Evolutionary conservation across 1,140 invertebrate genomes (phyloP), one percentile per base, ranked within the genome.

Genomic region (Belonocnema kinseyi): DNA sequence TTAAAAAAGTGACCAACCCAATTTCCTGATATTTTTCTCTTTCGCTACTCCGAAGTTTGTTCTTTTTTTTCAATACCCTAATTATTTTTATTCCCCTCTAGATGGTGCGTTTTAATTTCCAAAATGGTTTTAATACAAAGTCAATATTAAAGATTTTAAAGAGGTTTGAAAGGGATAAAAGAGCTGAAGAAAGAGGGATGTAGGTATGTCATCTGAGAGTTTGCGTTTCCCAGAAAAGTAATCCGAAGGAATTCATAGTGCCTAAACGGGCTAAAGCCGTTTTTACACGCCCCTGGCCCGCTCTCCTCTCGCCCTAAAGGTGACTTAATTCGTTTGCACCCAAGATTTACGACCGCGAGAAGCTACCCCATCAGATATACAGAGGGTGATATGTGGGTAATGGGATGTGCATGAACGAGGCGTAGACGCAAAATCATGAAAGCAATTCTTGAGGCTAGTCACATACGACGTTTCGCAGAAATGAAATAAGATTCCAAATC

Each of bases 321-420:
- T 82, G 78, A 81, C 79, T 81, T 82, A 77, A 85, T 83, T 85
- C 79, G 78, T 52, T 78, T 73, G 54, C 78, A 71, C 73, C 50
- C n/a, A 77, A 79, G 76, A 85, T 84, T 84, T 85, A 82, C 78
- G 76, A 53, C 16, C 73, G 50, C 66, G 70, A 70, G 53, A 77
- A 73, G 52, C 61, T 14, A 66, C 61, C 61, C 61, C 40, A 66
- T 13, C 21, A 75, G 40, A 54, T 51, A 51, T 71, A 56, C 58
- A 51, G 50, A 71, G 52, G 74, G 75, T 61, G 74, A 71, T 54
- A 66, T 46, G 50, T 54, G 71, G 46, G 76, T 82, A 84, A 82
- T 84, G 81, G 76, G 77, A 74, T 77, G 79, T 81, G 50, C 73
- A 75, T 50, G 74, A 50, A 4, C 33, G 17, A 66, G 33, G 13